phyloP scores from a whole-genome alignment of 2,797 vertebrate genomes.

The Oryzias sinensis region DNA sequence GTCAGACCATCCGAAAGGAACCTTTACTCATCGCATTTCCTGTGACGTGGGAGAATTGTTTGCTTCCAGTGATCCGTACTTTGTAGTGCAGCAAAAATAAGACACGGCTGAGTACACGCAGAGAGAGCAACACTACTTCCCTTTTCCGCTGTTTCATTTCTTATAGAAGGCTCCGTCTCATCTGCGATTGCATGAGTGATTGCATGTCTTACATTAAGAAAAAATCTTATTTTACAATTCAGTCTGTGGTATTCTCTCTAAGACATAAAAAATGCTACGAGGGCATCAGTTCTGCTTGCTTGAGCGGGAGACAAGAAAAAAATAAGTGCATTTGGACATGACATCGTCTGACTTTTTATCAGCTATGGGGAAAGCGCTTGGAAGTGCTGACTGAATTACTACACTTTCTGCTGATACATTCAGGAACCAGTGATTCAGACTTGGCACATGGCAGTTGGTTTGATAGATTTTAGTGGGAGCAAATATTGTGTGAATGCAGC shows the following conservation, averaged over 20 bases:
- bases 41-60: conserved; percentile 60
- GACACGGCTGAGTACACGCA: conserved; percentile 40
- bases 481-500: conserved; percentile 49
- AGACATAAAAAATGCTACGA: conserved; percentile 31
- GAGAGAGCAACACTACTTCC: conserved; percentile 32
- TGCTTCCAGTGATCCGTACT: conserved; percentile 66
- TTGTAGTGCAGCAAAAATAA: conserved; percentile 57
- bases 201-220: conserved; percentile 15
- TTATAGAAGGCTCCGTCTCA: conserved; percentile 10
- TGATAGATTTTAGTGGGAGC: conserved; percentile 58
- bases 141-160: conserved; percentile 22
- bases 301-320: conserved; percentile 13
- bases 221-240: conserved; percentile 24
- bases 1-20: conserved; percentile 46
- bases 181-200: conserved; percentile 14
- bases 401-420: conserved; percentile 49
- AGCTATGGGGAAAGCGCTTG: conserved; percentile 41
- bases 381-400: conserved; percentile 54
- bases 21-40: conserved; percentile 49
- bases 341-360: conserved; percentile 46
- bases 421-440: conserved; percentile 48
- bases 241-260: conserved; percentile 8
- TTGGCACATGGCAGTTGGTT: conserved; percentile 33
- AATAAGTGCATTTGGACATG: conserved; percentile 39
- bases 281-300: conserved; percentile 34